Evolutionary conservation across 2,797 vertebrate species (phyloP).

Genomic region (Salarias fasciatus): DNA sequence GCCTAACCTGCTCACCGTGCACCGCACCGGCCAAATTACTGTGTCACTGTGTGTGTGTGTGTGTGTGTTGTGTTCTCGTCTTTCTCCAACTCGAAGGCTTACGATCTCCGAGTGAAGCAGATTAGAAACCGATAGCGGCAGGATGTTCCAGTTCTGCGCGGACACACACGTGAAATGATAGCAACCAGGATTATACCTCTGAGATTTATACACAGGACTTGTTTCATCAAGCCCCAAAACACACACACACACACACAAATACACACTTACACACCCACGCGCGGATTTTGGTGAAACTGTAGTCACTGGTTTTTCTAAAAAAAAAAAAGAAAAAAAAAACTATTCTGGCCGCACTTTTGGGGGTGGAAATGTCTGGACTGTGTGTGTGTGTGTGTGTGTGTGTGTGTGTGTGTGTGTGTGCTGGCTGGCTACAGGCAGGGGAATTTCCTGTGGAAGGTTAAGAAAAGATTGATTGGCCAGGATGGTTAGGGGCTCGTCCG

Average conservation of each 20-base stretch:
- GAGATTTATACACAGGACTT: neutral
- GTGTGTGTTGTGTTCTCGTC: slow-evolving; percentile 7
- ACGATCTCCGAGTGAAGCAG: slow-evolving; percentile 46
- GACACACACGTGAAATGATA: neutral
- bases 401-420: slow-evolving; percentile 12
- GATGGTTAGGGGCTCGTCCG: slow-evolving; percentile 76
- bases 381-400: slow-evolving; percentile 18
- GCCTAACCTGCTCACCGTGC: slow-evolving; percentile 51
- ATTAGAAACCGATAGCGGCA: slow-evolving; percentile 61
- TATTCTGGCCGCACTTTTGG: slow-evolving; percentile 34
- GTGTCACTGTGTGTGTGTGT: slow-evolving; percentile 12
- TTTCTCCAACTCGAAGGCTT: slow-evolving; percentile 41
- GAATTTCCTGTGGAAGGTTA: slow-evolving; percentile 78
- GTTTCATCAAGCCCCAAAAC: no score
- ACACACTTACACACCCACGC: slow-evolving; percentile 4
- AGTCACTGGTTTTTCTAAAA: slow-evolving; percentile 28
- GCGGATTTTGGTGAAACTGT: slow-evolving; percentile 14
- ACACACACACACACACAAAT: neutral
- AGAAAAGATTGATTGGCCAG: slow-evolving; percentile 68
- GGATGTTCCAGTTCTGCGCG: slow-evolving; percentile 49
- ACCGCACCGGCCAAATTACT: slow-evolving; percentile 32
- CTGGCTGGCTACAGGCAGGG: slow-evolving; percentile 61
- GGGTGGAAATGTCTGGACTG: slow-evolving; percentile 47
- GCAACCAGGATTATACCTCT: neutral
- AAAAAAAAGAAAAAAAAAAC: slow-evolving; percentile 34